Evolutionary conservation across 2,113 vertebrate species (phyloP).

Genomic region (Aspidoscelis tigris): DNA sequence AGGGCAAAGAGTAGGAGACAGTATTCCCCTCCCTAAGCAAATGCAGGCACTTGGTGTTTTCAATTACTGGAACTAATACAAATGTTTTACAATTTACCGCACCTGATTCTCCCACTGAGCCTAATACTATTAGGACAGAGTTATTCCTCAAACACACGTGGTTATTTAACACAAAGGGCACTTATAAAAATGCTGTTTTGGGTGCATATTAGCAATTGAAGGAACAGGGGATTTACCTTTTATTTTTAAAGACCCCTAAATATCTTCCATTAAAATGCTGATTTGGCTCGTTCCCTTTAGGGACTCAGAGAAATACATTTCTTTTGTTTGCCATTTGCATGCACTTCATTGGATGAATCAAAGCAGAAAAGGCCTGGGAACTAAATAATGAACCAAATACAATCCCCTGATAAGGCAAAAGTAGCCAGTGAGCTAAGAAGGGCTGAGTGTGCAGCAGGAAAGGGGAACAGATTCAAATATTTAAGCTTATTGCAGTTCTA

Average conservation of each 20-base stretch:
- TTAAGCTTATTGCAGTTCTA: constrained; percentile 12
- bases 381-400: background rate
- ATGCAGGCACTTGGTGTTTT: constrained; percentile 37
- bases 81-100: constrained; percentile 28
- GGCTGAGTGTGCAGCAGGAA: constrained; percentile 8
- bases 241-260: constrained; percentile 10
- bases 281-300: constrained; percentile 28
- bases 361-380: constrained; percentile 11
- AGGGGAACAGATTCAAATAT: constrained; percentile 26
- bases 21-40: constrained; percentile 23
- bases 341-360: constrained; percentile 39
- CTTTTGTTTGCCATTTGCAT: constrained; percentile 19
- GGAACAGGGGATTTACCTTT: constrained; percentile 12
- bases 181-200: constrained; percentile 30
- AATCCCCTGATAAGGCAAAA: constrained; percentile 24
- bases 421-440: constrained; percentile 13
- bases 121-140: constrained; percentile 23
- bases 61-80: constrained; percentile 31
- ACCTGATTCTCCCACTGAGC: constrained; percentile 17
- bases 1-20: constrained; percentile 30
- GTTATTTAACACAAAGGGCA: constrained; percentile 41
- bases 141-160: constrained; percentile 35
- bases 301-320: constrained; percentile 25
- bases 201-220: constrained; percentile 19
- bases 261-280: constrained; percentile 37